Conservation (phyloP, 2,888 invertebrate species). For the Caenorhabditis angaria region DNA sequence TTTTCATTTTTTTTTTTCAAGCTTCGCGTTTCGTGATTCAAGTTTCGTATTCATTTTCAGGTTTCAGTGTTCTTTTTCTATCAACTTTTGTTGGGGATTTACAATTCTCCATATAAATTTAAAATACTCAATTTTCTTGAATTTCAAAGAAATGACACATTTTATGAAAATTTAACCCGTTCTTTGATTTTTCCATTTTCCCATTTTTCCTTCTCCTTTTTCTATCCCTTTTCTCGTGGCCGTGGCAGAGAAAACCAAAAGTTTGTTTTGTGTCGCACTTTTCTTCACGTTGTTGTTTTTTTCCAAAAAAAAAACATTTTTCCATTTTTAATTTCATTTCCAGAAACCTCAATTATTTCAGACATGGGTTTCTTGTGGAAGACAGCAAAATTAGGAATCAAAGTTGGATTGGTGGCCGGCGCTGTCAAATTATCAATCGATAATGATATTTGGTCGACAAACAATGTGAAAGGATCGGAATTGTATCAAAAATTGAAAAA, state of each 20-base stretch:
- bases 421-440: slow-evolving; percentile 68
- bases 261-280: not conserved
- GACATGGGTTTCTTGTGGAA: slow-evolving; percentile 44
- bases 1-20: not conserved
- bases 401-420: slow-evolving; percentile 64
- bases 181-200: too few relatives aligned
- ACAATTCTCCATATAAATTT: not conserved
- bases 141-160: too few relatives aligned
- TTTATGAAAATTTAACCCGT: too few relatives aligned
- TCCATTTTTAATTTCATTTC: not conserved
- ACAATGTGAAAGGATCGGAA: slow-evolving; percentile 59
- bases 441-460: slow-evolving; percentile 67
- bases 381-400: slow-evolving; percentile 54
- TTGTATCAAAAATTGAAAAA: slow-evolving; percentile 64
- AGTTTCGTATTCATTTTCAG: too few relatives aligned
- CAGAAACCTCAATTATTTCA: not conserved
- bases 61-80: not conserved
- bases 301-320: not conserved
- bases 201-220: not conserved
- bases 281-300: not conserved
- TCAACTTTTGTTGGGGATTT: not conserved
- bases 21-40: not conserved
- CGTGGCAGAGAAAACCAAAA: slow-evolving; percentile 3
- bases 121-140: too few relatives aligned
- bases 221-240: not conserved